Base-by-base conservation (phyloP, 2,113 vertebrate genomes). In the Melanerpes formicivorus region DNA sequence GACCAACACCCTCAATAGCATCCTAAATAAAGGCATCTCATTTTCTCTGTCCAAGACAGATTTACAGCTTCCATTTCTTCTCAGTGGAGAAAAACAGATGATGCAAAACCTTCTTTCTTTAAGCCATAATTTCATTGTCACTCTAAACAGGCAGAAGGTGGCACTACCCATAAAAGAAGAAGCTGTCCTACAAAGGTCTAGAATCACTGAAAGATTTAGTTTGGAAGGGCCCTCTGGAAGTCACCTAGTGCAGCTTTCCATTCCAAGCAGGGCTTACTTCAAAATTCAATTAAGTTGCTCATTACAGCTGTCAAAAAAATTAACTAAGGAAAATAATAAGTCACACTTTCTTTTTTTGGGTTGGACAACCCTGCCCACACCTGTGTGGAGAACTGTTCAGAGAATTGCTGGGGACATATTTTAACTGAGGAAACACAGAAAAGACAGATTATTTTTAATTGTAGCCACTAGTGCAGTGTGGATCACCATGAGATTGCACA, bases 21-120 rank as follows among this genome's bases (percentile, higher is more conserved):
- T 87, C 90, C 93, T 93, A 92, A 95, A 95, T 92, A 96, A 95
- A 93, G 79, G 42, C 75, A 89, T 85, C 91, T 92, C 67, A 89
- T 93, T 93, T 95, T 91, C 93, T 84, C 19, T 27, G 40, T 46
- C 75, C 67, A 76, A 63, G 87, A 76, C 81, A 93, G 95, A 95
- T 96, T 96, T 95, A 96, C 79, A 93, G 84, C 95, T 87, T 87
- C 90, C 75, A 95, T 91, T 96, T 92, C 87, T 91, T 87, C 76
- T 87, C 84, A 59, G 79, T 55, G 56, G 32, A 95, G 79, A 95
- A 87, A 92, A 95, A 80, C 3, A 95, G 93, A 91, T 95, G 91
- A 95, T 74, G 91, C 79, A 95, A 93, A 95, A 70, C 87, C 84
- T 77, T 63, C 87, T 84, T 95, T 80, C 75, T 92, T 89, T 80